A percentile compares a stretch with the other conserved stretches of the same genome.
These are phyloP conservation scores for Coreius guichenoti DNA, from an alignment of 2,797 vertebrate genomes.

Conservation along the genomic window DNA sequence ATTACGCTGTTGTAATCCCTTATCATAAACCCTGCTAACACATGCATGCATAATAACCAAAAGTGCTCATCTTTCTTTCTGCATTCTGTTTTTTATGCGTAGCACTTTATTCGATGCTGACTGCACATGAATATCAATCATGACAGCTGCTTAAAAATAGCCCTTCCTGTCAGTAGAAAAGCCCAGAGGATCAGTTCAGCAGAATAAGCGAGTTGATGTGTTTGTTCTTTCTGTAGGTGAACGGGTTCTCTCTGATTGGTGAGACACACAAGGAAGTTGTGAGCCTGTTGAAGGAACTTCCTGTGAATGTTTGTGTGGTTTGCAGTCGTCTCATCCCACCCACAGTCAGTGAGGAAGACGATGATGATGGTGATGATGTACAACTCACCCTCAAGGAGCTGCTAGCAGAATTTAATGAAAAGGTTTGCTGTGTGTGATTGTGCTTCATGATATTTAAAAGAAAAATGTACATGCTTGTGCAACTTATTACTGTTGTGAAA, in stretches of 20 bases:
- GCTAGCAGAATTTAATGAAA: constrained; percentile 76
- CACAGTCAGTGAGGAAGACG: constrained; percentile 64
- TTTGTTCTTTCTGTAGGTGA: constrained; percentile 79
- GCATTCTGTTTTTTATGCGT: constrained; percentile 25
- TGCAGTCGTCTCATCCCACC: constrained; percentile 81
- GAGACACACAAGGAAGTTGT: constrained; percentile 92
- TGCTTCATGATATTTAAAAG: neutral
- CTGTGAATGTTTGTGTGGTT: constrained; percentile 84
- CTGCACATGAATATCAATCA: constrained; percentile 44
- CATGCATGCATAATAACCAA: constrained; percentile 30
- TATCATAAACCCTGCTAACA: constrained; percentile 19
- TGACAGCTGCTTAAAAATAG: constrained; percentile 38
- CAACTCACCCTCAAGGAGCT: constrained; percentile 78
- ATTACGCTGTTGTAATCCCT: constrained; percentile 25
- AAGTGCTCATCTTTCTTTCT: constrained; percentile 27
- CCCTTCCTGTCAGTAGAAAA: constrained; percentile 34
- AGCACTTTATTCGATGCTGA: constrained; percentile 13
- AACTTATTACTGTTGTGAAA: neutral
- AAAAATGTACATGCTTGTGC: neutral
- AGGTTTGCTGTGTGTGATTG: constrained; percentile 63
- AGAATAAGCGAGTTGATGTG: neutral
- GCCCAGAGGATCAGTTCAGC: constrained; percentile 40
- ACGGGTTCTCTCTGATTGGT: constrained; percentile 89
- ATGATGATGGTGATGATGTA: constrained; percentile 69
- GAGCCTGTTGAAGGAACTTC: constrained; percentile 88